Evolutionary conservation across 2,888 invertebrate genomes (phyloP), one percentile per base, ranked within the genome.

Genomic region (Cartodere bifasciata): DNA sequence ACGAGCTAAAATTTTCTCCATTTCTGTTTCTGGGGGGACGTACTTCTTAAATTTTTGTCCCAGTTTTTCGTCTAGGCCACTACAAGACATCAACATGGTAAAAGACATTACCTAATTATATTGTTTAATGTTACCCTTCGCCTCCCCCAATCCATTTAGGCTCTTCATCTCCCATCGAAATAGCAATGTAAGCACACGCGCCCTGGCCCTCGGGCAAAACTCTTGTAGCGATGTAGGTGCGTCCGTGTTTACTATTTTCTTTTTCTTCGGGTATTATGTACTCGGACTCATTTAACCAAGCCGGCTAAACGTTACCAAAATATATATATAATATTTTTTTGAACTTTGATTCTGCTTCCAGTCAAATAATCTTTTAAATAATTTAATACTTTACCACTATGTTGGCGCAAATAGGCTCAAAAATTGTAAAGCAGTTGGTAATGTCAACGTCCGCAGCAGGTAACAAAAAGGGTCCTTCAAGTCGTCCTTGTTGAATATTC

Each of bases 151-250:
- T 34, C 53, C 58, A 54, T 42, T 43, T 48, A 9, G 56, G 54
- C 34, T 58, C 55, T 16, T 53, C 49, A 31, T 59, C 57, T 16
- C 55, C 60, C 32, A 63, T 44, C 13, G 55, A 61, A 4, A 65
- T 47, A 11, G 62, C 63, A 2, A 65, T 49, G 35, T 63, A 64
- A 2, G 61, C 64, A 43, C 63, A 61, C 2, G 62, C 60, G 7
- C 64, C 65, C 36, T 55, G 53, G 14, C 62, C 58, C 21, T 57
- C 50, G 1, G 63, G 63, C 32, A 65, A 45, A 3, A 55, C 53
- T 34, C 61, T 49, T 4, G 64, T 61, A 3, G 65, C 65, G n/a
- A 64, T 47, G 45, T 63, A 64, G 1, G 63, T 64, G 36, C 63
- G 47, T 17, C 62, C 64, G 29, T 55, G 51, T 13, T 46, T 49